These are phyloP conservation scores for Thamnophis sirtalis DNA, from an alignment of 2,113 vertebrate genomes.

Conservation along the genomic window DNA sequence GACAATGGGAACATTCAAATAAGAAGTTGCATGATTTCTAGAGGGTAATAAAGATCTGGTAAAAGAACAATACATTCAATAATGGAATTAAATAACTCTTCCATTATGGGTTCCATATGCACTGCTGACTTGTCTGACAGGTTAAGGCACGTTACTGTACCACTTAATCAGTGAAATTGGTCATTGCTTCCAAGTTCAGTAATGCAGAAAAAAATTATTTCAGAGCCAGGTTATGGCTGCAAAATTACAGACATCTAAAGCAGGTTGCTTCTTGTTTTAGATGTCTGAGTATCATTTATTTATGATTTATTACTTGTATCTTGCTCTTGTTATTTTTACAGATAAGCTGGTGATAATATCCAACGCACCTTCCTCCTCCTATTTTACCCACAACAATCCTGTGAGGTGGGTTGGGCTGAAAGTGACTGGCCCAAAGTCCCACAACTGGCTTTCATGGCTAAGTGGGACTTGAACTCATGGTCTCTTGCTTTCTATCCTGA, in stretches of 20 bases:
- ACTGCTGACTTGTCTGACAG: neutral
- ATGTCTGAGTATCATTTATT: neutral
- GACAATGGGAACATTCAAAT: neutral
- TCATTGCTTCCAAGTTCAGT: neutral
- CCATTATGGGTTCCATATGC: neutral
- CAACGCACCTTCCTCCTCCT: neutral
- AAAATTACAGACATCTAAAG: neutral
- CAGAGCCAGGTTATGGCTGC: neutral
- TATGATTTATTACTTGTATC: neutral
- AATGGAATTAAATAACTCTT: neutral
- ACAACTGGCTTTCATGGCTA: too few relatives aligned
- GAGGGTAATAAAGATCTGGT: neutral
- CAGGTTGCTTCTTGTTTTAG: neutral
- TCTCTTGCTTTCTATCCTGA: too few relatives aligned
- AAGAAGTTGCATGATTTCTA: neutral
- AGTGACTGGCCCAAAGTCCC: neutral
- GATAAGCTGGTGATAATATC: neutral
- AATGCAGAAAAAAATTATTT: neutral
- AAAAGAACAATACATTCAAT: neutral
- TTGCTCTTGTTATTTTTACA: neutral
- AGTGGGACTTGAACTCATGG: too few relatives aligned
- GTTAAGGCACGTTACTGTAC: neutral
- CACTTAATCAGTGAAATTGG: neutral
- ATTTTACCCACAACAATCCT: neutral
- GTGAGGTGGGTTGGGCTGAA: neutral